Evolutionary conservation across 2,113 vertebrate genomes (phyloP).

Genomic region (Procavia capensis): DNA sequence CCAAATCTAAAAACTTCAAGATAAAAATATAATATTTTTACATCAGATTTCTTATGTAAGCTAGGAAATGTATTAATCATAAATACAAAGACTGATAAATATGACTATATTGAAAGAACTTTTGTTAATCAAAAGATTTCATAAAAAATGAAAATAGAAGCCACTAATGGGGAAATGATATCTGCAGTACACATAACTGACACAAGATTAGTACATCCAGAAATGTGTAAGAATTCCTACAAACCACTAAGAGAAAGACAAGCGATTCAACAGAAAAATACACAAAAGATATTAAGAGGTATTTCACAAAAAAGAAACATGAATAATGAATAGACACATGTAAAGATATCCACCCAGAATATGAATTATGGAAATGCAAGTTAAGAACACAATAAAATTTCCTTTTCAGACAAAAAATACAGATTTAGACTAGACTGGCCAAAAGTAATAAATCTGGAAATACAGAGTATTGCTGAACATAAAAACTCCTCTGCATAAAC

Average conservation of each 20-base stretch:
- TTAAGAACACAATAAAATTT: background rate
- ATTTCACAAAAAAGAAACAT: slow-evolving; percentile 3
- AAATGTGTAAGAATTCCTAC: slow-evolving; percentile 35
- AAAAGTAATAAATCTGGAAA: background rate
- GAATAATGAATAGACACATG: background rate
- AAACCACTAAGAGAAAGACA: slow-evolving; percentile 40
- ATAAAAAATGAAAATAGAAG: slow-evolving; percentile 4
- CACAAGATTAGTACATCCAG: background rate
- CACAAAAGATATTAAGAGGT: background rate
- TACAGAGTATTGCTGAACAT: background rate
- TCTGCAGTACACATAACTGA: background rate
- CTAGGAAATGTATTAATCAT: background rate
- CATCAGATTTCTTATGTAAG: background rate
- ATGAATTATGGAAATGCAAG: slow-evolving; percentile 34
- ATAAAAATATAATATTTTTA: slow-evolving; percentile 31
- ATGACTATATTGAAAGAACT: background rate
- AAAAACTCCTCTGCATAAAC: background rate
- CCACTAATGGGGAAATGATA: background rate
- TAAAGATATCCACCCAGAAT: background rate
- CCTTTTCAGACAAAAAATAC: slow-evolving; percentile 1
- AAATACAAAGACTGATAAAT: slow-evolving; percentile 8
- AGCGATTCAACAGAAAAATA: slow-evolving; percentile 13
- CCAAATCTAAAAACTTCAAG: background rate
- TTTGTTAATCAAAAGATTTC: background rate
- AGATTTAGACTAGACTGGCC: background rate